Conservation (phyloP, 2,113 vertebrate species). For the Ia io region DNA sequence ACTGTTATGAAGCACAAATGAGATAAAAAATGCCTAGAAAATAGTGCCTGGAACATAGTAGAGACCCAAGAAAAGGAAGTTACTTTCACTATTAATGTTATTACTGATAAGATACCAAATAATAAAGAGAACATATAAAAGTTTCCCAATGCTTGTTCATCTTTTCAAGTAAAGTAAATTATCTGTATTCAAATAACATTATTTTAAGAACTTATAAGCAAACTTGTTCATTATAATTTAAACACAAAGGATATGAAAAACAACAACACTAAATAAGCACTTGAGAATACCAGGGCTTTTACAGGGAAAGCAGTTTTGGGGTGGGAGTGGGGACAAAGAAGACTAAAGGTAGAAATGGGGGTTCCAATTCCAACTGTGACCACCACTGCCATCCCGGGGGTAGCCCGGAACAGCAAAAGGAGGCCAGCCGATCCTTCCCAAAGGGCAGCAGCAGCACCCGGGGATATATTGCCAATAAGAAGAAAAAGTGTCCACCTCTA, state of each 20-base stretch:
- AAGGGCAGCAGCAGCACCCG: conserved; percentile 65
- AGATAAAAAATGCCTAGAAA: not conserved
- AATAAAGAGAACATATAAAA: conserved; percentile 2
- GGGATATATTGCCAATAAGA: conserved; percentile 81
- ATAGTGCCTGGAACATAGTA: not conserved
- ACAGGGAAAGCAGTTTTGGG: not conserved
- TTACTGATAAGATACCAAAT: not conserved
- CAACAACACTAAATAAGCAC: no score
- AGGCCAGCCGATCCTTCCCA: conserved; percentile 87
- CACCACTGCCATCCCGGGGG: conserved; percentile 29
- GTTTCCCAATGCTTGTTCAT: not conserved
- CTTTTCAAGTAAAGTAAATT: not conserved
- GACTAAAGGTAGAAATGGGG: conserved; percentile 58
- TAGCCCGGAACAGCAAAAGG: conserved; percentile 86
- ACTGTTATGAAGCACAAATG: not conserved
- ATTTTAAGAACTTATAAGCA: conserved; percentile 24
- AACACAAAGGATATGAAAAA: not conserved
- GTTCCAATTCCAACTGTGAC: conserved; percentile 69
- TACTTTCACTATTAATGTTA: conserved; percentile 2
- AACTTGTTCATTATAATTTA: conserved; percentile 4
- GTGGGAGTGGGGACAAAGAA: not conserved
- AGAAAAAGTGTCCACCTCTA: conserved; percentile 79
- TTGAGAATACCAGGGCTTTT: not conserved
- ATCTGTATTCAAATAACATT: conserved; percentile 36
- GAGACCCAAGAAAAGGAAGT: not conserved